Evolutionary conservation across 2,113 vertebrate species (phyloP), one percentile per base, ranked within the genome.

Genomic region (Psophia crepitans): DNA sequence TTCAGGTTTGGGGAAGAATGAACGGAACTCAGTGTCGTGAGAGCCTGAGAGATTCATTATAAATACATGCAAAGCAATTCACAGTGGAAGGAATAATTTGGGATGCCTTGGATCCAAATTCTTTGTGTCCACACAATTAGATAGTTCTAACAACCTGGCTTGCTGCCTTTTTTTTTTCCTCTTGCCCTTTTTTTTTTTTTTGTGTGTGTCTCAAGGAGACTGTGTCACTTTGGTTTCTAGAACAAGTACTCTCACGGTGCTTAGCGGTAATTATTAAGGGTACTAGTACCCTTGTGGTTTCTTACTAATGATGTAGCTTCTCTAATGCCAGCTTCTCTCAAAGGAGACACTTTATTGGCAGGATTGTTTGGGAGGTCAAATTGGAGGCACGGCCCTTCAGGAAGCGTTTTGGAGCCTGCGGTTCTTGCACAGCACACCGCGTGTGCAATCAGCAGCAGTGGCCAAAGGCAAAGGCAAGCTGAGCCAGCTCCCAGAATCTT

Each of bases 361-460:
- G 63, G 58, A 12, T n/a, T 49, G 6, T 71, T 75, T 54, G 33
- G 35, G 23, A 71, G 48, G 48, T 75, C 32, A 24, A 21, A 9
- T 14, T 71, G 30, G 53, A 93, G 30, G 22, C 43, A 51, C 4
- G 11, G 7, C 12, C 37, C 65, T 44, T 54, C 66, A 76, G 71
- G 63, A 75, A 66, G 46, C 2, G 1, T 46, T 76, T 83, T 70
- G n/a, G 22, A 73, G 32, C 44, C 77, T 58, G 37, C 0, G 5
- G 26, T 41, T 74, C 21, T 86, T 79, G 30, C 75, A 37, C 8
- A 63, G 53, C 14, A 32, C 7, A 5, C 4, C 5, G 8, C 39
- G 14, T 5, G 12, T 53, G 26, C 28, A 4, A 10, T 48, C 0
- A 0, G 16, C 8, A 73, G 71, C 2, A 0, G 10, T 19, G 30